Percentiles rank a stretch among this genome's conserved stretches.
These are phyloP conservation scores for Phenganax marumi DNA, from an alignment of 92 coral and sea anemone genomes.

Conservation along the genomic window DNA sequence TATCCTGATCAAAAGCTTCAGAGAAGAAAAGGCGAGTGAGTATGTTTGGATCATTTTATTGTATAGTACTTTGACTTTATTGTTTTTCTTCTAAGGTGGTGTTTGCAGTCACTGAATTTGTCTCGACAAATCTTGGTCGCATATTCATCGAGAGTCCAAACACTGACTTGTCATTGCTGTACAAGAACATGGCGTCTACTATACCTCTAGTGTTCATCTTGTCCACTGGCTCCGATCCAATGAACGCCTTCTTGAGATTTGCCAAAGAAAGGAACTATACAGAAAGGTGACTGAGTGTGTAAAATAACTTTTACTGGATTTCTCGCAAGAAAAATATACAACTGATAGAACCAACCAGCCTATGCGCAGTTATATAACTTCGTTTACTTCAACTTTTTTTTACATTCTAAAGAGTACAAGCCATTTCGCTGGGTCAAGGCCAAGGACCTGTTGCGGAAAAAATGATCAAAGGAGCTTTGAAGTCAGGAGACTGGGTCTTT, in stretches of 20 bases:
- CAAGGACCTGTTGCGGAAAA: slow-evolving; percentile 99
- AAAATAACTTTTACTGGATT: background rate
- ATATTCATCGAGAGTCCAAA: slow-evolving; percentile 96
- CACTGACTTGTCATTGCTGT: slow-evolving; percentile 79
- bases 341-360: background rate
- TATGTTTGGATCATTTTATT: no score
- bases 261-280: slow-evolving; percentile 92
- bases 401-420: slow-evolving; percentile 73
- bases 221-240: slow-evolving; percentile 97
- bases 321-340: background rate
- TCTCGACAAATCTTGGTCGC: slow-evolving; percentile 89
- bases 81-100: slow-evolving; percentile 69
- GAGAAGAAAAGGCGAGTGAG: slow-evolving; percentile 78
- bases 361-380: background rate
- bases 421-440: slow-evolving; percentile 98
- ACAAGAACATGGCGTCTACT: slow-evolving; percentile 75
- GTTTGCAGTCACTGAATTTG: slow-evolving; percentile 91
- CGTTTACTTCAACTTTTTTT: background rate
- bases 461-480: slow-evolving; percentile 84
- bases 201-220: slow-evolving; percentile 89
- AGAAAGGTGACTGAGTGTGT: slow-evolving; percentile 67
- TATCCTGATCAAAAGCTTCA: slow-evolving; percentile 80
- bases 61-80: no score
- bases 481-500: slow-evolving; percentile 98
- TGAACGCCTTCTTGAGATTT: slow-evolving; percentile 97